Conservation (phyloP, 2,888 invertebrate genomes). For the Tortrix viridana region DNA sequence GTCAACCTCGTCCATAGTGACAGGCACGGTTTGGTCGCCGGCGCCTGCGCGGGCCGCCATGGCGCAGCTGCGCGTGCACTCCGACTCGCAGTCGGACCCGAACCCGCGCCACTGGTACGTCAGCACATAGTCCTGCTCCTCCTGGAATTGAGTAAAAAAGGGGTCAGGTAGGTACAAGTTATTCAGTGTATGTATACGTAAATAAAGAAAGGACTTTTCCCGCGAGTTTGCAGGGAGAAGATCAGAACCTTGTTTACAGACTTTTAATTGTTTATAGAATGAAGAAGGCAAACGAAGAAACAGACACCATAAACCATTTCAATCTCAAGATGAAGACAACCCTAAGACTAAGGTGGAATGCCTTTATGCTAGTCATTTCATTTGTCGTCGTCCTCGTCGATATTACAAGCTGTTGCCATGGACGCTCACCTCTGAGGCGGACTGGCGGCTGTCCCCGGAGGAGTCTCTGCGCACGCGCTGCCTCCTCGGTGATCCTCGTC, state of each 20-base stretch:
- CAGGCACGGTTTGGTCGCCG: conserved; percentile 73
- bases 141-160: conserved; percentile 52
- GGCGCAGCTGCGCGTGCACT: conserved; percentile 67
- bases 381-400: neutral
- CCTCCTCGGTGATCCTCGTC: conserved; percentile 59
- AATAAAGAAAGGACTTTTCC: too few relatives aligned
- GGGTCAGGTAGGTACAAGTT: neutral
- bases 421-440: conserved; percentile 70
- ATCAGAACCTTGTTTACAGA: too few relatives aligned
- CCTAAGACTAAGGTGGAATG: too few relatives aligned
- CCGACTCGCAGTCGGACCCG: conserved; percentile 86
- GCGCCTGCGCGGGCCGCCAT: conserved; percentile 51
- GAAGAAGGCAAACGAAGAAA: too few relatives aligned
- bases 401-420: neutral
- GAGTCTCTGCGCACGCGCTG: conserved; percentile 60
- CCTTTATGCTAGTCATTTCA: neutral
- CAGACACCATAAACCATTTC: too few relatives aligned
- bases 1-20: conserved; percentile 63
- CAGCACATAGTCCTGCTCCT: conserved; percentile 76
- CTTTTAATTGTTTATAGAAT: too few relatives aligned
- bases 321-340: too few relatives aligned
- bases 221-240: too few relatives aligned
- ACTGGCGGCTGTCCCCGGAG: conserved; percentile 74
- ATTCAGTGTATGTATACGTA: too few relatives aligned
- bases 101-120: conserved; percentile 81